Evolutionary conservation across 2,797 vertebrate genomes (phyloP), one percentile per base, ranked within the genome.

Genomic region (Cryptoblepharus egeriae): DNA sequence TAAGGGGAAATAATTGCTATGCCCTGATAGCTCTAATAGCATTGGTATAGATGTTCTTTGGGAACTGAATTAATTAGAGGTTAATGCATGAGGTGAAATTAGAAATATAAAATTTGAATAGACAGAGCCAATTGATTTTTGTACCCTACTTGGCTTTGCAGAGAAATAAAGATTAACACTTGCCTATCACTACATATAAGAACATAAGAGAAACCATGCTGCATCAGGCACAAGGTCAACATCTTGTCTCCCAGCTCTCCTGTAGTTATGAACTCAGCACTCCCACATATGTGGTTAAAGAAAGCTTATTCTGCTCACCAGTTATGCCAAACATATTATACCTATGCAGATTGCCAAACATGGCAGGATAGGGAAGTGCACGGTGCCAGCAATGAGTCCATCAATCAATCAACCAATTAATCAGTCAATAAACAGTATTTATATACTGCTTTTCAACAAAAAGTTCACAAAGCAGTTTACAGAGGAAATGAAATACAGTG

Each of bases 1-100:
- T 18, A 65, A 20, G 3, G 2, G 1, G 11, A 65, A 0, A 1
- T 24, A 20, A 8, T 32, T 24, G 18, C 58, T 57, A 63, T 0
- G 0, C 15, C 45, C 68, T 45, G 67, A n/a, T 52, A 61, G 20
- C 60, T 22, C 49, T 55, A 35, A 35, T 32, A 30, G 2, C 49
- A 28, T 18, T 52, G 49, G 49, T 18, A 15, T 16, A 52, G 49
- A 52, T 3, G 49, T 52, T 52, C 49, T 16, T 52, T 52, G 13
- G 49, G 49, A 52, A 52, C 49, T 52, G 49, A n/a, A 65, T 24
- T 10, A 45, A 12, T 45, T 55, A 35, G 42, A 22, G 15, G 68
- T 35, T 49, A 30, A 49, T 42, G 52, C 61, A 13, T 18, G 3
- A 30, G 32, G 45, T 55, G 61, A 74, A 74, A 55, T 32, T 32